Conservation (phyloP, 1,140 invertebrate species). For the Caenorhabditis brenneri region DNA sequence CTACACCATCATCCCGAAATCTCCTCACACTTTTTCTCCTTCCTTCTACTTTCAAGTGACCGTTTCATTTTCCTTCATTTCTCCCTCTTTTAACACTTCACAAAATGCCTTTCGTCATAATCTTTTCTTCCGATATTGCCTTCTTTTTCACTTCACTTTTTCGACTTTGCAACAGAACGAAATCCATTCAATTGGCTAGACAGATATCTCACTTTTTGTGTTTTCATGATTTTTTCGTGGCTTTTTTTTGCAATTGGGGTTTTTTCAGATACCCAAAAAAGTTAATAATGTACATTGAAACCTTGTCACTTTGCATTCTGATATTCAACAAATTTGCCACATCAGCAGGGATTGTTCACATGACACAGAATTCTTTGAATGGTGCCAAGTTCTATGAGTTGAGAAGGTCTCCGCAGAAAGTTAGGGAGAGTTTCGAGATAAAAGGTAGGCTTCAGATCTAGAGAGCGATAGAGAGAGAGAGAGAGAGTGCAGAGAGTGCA, state of each 20-base stretch:
- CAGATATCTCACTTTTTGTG: too few relatives aligned
- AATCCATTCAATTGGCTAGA: too few relatives aligned
- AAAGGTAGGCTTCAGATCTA: neutral
- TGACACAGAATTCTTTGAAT: conserved; percentile 4
- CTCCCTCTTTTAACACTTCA: neutral
- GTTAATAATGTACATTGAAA: neutral
- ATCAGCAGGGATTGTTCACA: neutral
- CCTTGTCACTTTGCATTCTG: neutral
- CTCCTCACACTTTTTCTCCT: neutral
- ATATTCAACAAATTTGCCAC: neutral
- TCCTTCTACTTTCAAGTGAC: neutral
- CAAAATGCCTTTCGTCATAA: neutral
- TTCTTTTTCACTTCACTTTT: neutral
- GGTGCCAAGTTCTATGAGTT: conserved; percentile 18
- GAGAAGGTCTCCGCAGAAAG: neutral
- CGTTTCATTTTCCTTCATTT: neutral
- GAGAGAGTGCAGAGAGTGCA: too few relatives aligned
- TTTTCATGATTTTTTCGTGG: neutral
- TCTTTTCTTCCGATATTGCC: neutral
- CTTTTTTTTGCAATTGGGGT: neutral
- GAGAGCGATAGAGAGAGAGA: too few relatives aligned
- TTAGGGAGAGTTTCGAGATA: neutral
- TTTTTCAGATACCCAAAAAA: neutral
- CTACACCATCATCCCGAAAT: neutral
- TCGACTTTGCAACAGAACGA: too few relatives aligned